A percentile compares a stretch with the other conserved stretches of the same genome.
Conservation (phyloP, 2,888 invertebrate genomes). For the Nephrocerus scutellatus region DNA sequence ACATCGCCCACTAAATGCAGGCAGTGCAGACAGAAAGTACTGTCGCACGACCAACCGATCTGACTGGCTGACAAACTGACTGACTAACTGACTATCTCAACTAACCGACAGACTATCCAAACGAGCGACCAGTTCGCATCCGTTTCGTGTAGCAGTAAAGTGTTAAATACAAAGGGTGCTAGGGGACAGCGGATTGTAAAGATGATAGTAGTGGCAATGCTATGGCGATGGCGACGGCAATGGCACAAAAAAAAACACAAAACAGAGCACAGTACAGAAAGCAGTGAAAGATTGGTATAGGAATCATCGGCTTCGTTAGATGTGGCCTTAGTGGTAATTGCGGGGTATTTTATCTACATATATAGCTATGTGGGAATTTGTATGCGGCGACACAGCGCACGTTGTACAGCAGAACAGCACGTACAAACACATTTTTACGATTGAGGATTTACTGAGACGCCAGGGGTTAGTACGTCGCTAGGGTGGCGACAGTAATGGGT, state of each 20-base stretch:
- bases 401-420: constrained; percentile 1
- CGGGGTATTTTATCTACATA: constrained; percentile 44
- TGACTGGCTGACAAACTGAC: constrained; percentile 23
- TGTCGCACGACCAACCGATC: neutral
- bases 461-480: constrained; percentile 1
- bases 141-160: too few species aligned
- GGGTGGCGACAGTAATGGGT: constrained; percentile 35
- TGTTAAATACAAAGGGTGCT: constrained; percentile 22
- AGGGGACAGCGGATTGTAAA: constrained; percentile 4
- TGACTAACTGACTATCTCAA: constrained; percentile 37
- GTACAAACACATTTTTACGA: neutral
- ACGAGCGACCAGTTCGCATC: too few species aligned
- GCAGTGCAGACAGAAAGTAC: constrained; percentile 23
- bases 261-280: constrained; percentile 24
- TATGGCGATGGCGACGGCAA: constrained; percentile 8
- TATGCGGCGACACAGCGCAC: constrained; percentile 14
- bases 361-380: constrained; percentile 23
- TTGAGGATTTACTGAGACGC: neutral
- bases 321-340: constrained; percentile 46
- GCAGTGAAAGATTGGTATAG: constrained; percentile 37
- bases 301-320: constrained; percentile 46
- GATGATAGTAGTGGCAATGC: constrained; percentile 1
- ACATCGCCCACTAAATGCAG: constrained; percentile 13
- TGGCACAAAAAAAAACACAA: constrained; percentile 29
- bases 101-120: too few species aligned